A percentile compares a stretch with the other conserved stretches of the same genome.
These are phyloP conservation scores for Chanos chanos DNA, from an alignment of 2,797 vertebrate genomes.

Conservation along the genomic window DNA sequence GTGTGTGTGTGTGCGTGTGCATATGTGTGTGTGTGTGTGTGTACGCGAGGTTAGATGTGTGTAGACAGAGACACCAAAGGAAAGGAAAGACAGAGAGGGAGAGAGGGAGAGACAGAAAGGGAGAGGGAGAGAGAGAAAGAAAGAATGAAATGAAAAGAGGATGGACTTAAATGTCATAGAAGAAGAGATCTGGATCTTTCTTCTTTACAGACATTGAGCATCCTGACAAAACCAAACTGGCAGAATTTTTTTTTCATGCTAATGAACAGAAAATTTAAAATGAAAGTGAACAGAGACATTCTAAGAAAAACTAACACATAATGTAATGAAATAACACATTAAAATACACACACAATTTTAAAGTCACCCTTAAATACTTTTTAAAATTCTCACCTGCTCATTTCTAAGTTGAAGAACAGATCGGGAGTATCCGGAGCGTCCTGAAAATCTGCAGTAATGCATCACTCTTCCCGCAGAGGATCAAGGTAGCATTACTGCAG, in stretches of 20 bases:
- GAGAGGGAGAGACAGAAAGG: not conserved
- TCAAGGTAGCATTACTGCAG: slow-evolving; percentile 33
- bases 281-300: no score
- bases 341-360: not conserved
- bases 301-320: no score
- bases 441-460: slow-evolving; percentile 32
- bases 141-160: not conserved
- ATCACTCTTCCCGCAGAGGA: slow-evolving; percentile 39
- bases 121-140: not conserved
- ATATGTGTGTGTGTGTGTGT: no score
- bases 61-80: no score
- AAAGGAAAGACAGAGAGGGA: slow-evolving; percentile 29
- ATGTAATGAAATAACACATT: no score
- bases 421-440: slow-evolving; percentile 23
- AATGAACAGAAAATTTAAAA: no score
- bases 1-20: not conserved
- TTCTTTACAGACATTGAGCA: no score
- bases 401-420: slow-evolving; percentile 31
- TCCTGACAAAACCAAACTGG: no score
- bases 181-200: no score
- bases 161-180: not conserved
- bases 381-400: slow-evolving; percentile 26
- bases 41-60: no score
- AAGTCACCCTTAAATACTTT: slow-evolving; percentile 19
- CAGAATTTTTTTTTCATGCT: no score